Conservation (phyloP, 2,888 invertebrate genomes). For the Nomada flava region DNA sequence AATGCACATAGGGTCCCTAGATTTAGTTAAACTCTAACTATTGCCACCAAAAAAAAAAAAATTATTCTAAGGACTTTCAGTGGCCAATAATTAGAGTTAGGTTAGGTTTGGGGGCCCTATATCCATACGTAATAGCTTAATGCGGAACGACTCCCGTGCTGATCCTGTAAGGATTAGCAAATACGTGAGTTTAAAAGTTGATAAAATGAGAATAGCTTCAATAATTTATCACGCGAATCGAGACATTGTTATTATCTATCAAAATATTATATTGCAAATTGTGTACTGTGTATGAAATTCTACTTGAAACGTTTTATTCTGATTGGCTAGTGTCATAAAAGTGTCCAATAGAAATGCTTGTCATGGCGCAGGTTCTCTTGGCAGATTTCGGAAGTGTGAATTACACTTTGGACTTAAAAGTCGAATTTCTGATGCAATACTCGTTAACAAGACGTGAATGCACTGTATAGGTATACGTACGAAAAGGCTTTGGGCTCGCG, state of each 20-base stretch:
- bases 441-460: constrained; percentile 58
- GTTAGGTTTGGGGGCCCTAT: too few relatives aligned
- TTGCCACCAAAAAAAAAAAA: too few relatives aligned
- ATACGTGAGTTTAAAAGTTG: neutral
- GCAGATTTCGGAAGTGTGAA: constrained; percentile 33
- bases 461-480: constrained; percentile 41
- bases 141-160: too few relatives aligned
- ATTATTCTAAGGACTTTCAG: too few relatives aligned
- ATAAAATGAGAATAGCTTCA: neutral
- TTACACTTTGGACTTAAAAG: constrained; percentile 41
- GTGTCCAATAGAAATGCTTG: constrained; percentile 34
- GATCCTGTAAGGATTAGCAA: neutral
- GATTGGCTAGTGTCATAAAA: neutral
- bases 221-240: neutral
- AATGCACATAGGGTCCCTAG: too few relatives aligned
- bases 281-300: neutral
- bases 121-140: too few relatives aligned
- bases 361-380: neutral
- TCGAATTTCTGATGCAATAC: constrained; percentile 68
- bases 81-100: too few relatives aligned
- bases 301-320: neutral
- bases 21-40: too few relatives aligned
- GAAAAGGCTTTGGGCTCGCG: constrained; percentile 29
- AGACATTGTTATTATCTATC: neutral
- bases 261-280: neutral